Evolutionary conservation across 1,140 invertebrate species (phyloP), one percentile per base, ranked within the genome.

Genomic region (Pygmarrhopalites habei): DNA sequence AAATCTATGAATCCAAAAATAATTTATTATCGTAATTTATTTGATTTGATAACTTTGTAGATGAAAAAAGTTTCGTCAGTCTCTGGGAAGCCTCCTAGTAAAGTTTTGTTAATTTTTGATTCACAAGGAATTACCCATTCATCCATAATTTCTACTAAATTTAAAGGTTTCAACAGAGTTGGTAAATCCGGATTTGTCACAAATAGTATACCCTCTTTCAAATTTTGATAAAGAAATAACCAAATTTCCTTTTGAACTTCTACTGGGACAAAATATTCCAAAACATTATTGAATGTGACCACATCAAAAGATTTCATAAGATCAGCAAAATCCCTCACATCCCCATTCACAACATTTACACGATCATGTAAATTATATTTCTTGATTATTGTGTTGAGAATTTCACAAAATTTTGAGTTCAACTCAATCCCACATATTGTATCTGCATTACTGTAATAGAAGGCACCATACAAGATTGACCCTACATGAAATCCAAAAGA

Each of bases 231-330:
- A 3, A 59, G 10, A 47, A 59, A 59, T 7, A 14, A 7, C 57
- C 57, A 59, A 23, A 59, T 19, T 19, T 44, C 12, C 15, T 44
- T 47, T 47, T 59, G 57, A 19, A 46, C 57, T 12, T 44, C 26
- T 32, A 19, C 25, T 12, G 57, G 26, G 3, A 14, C 57, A 59
- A 59, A 59, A 23, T 59, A 59, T 29, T 59, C 57, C 14, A 59
- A 25, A 3, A 23, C 39, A 39, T 59, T 59, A 30, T 59, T 59
- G 29, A 59, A 59, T 17, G 29, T 21, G 5, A 59, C 28, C 4
- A 59, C 57, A 59, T 59, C 26, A 12, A 14, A 5, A 4, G 23
- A 7, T 46, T 21, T 23, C 2, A 59, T 7, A 15, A 47, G 15
- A 2, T 59, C 39, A 2, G 57, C 39, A 14, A 46, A 25, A 29